Conservation (phyloP, 2,113 vertebrate genomes). For the Damaliscus lunatus region DNA sequence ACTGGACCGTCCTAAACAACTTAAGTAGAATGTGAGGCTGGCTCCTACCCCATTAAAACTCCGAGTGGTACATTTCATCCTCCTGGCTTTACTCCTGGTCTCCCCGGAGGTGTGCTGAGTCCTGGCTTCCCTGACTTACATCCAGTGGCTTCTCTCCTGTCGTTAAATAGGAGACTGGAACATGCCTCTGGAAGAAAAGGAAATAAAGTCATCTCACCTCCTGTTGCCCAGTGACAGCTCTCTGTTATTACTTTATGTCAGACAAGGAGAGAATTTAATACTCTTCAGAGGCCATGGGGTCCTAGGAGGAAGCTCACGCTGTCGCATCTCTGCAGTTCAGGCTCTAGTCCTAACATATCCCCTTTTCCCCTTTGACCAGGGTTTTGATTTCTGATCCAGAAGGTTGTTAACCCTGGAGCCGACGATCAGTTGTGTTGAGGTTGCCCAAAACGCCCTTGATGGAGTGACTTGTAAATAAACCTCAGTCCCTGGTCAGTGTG, state of each 20-base stretch:
- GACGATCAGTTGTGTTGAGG: background rate
- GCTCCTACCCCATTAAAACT: background rate
- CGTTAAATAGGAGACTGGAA: background rate
- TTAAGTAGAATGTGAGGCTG: background rate
- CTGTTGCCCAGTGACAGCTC: background rate
- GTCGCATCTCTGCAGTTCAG: background rate
- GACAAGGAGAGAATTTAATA: slow-evolving; percentile 31
- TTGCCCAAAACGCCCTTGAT: background rate
- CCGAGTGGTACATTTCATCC: fast-evolving
- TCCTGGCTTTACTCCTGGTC: background rate
- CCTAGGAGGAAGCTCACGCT: background rate
- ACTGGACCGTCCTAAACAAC: background rate
- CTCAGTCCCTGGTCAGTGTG: background rate
- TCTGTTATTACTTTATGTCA: slow-evolving; percentile 50
- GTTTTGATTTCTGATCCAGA: background rate
- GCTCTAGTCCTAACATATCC: background rate
- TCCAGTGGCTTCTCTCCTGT: background rate
- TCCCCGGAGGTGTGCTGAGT: background rate
- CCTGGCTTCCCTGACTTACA: background rate
- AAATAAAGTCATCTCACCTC: slow-evolving; percentile 47
- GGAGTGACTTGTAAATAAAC: background rate
- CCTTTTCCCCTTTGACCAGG: background rate
- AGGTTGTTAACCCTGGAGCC: background rate
- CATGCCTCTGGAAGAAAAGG: background rate
- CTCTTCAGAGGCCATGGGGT: background rate